Base-by-base conservation (phyloP, 2,797 vertebrate species). In the Capromys pilorides region DNA sequence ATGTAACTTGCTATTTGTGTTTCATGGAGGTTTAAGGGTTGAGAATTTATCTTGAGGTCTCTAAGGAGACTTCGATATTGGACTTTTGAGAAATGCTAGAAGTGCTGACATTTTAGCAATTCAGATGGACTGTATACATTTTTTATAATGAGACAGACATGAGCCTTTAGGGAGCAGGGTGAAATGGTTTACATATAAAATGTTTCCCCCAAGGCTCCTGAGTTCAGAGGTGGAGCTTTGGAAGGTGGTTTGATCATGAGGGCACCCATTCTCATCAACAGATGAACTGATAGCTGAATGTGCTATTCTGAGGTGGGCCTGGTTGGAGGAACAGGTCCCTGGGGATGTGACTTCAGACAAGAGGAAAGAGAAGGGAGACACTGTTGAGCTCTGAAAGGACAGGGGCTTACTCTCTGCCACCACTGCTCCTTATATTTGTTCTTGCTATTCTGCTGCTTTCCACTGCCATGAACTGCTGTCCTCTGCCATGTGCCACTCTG, bases 351-450 rank as follows among this genome's bases (percentile, higher is more conserved):
- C 4, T 77, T 5, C 54, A 57, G 28, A 18, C 12, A 36, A 39
- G 22, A 28, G 13, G n/a, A 3, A 28, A 0, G 3, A 69, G 59
- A 18, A 19, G 28, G 22, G n/a, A 49, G 14, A n/a, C 4, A 1
- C 12, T 64, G 19, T 57, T 33, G 33, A 31, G 73, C 54, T 57
- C 16, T 57, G 16, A 5, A 57, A 14, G 16, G 54, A 57, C 14
- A 57, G 54, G 18, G 54, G 54, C 16, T 57, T 57, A 57, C 54
- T 57, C 54, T 54, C 54, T 54, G 54, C 54, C 4, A 14, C 54
- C 54, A 16, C 54, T 54, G 54, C 54, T 54, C 54, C 54, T 54
- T 14, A 14, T 14, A 16, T 4, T 57, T 57, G 54, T 14, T 57
- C 54, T 57, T 57, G 54, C 54, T 57, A 14, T 18, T 16, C 16